phyloP scores from a whole-genome alignment of 2,888 invertebrate genomes.

The Morpho helenor region DNA sequence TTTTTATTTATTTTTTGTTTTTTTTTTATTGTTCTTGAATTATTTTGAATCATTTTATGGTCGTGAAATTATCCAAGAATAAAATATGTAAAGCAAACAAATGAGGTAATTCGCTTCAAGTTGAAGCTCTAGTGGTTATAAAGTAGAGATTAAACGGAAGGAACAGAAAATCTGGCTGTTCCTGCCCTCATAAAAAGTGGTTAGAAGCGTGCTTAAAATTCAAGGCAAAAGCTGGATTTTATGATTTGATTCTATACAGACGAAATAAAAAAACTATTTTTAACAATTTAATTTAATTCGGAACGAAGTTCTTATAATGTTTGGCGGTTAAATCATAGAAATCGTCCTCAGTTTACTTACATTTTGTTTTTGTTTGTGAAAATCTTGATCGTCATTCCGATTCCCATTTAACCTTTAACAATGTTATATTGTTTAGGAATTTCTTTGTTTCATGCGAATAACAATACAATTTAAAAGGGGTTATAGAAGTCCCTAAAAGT shows the following conservation, averaged over 20 bases:
- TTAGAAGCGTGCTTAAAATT: not conserved
- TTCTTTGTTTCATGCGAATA: not conserved
- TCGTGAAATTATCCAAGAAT: constrained; percentile 1
- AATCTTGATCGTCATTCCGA: constrained; percentile 17
- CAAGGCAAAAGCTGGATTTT: no score
- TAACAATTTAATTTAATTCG: no score
- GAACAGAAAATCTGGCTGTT: constrained; percentile 13
- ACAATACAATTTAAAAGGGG: constrained; percentile 12
- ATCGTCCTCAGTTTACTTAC: not conserved
- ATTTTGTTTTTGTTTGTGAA: not conserved
- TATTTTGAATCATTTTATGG: no score
- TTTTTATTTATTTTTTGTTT: no score
- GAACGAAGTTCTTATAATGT: no score
- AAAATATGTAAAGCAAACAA: constrained; percentile 1
- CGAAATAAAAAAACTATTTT: no score
- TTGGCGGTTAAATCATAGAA: no score
- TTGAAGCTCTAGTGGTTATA: constrained; percentile 9
- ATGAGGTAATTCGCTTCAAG: constrained; percentile 6
- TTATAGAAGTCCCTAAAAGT: constrained; percentile 15
- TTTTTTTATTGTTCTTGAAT: no score
- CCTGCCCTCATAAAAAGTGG: constrained; percentile 6
- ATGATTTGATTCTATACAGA: no score
- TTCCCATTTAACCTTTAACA: constrained; percentile 28
- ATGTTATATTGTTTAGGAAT: constrained; percentile 4
- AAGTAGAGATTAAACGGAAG: constrained; percentile 17